phyloP scores from a whole-genome alignment of 2,797 vertebrate genomes.

The Rhinella marina region DNA sequence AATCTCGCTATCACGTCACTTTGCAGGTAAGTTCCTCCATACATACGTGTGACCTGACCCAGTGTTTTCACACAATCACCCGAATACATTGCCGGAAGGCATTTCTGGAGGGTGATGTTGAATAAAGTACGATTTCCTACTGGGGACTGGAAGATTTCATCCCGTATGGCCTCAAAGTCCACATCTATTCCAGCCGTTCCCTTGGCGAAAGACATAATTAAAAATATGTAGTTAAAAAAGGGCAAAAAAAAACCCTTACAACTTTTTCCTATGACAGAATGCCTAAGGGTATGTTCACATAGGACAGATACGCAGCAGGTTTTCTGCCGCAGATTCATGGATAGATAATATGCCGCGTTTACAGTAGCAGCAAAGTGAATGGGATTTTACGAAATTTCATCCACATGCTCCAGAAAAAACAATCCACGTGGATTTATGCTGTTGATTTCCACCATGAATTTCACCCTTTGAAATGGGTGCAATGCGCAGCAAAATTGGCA shows the following conservation, averaged over 20 bases:
- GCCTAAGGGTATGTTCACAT: too few relatives aligned
- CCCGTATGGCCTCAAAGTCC: conserved; percentile 68
- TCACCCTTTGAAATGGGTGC: too few relatives aligned
- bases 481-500: too few relatives aligned
- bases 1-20: conserved; percentile 68
- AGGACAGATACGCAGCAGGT: too few relatives aligned
- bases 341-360: too few relatives aligned
- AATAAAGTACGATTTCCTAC: conserved; percentile 80
- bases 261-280: background rate
- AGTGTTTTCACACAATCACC: conserved; percentile 78
- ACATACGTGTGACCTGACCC: conserved; percentile 68
- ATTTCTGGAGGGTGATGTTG: conserved; percentile 73
- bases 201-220: conserved; percentile 62
- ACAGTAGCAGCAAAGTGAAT: too few relatives aligned
- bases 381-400: too few relatives aligned
- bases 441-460: too few relatives aligned
- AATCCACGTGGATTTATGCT: too few relatives aligned
- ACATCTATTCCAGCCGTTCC: conserved; percentile 67
- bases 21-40: conserved; percentile 71
- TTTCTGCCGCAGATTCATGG: too few relatives aligned
- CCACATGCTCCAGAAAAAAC: too few relatives aligned
- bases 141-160: conserved; percentile 73
- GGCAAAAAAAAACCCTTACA: background rate
- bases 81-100: conserved; percentile 72
- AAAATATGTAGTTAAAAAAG: background rate